A percentile compares a stretch with the other conserved stretches of the same genome.
Evolutionary conservation across 2,888 invertebrate species (phyloP).

Genomic region (Biston stratarius): DNA sequence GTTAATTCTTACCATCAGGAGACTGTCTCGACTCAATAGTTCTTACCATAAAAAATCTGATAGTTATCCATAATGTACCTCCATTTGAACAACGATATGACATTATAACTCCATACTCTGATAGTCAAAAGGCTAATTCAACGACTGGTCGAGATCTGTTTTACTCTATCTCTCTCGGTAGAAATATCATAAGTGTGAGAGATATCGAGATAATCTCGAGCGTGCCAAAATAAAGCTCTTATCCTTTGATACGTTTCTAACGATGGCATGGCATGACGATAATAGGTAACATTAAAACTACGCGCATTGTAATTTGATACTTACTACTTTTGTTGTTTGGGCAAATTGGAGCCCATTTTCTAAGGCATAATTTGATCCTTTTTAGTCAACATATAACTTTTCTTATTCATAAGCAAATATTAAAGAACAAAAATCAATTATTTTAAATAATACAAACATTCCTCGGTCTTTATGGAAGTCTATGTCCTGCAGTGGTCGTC

Average conservation of each 20-base stretch:
- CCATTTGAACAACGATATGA: too few relatives aligned
- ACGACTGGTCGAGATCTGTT: not conserved
- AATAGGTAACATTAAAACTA: slow-evolving; percentile 38
- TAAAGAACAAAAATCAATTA: too few relatives aligned
- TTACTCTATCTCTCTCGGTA: not conserved
- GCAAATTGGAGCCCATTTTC: slow-evolving; percentile 25
- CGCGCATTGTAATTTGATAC: slow-evolving; percentile 37
- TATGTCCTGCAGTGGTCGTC: too few relatives aligned
- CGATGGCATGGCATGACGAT: slow-evolving; percentile 47
- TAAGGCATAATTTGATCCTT: not conserved
- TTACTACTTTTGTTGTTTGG: slow-evolving; percentile 17
- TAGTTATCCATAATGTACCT: too few relatives aligned
- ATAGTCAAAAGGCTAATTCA: too few relatives aligned
- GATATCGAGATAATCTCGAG: not conserved
- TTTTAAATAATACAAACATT: too few relatives aligned
- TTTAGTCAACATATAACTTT: not conserved
- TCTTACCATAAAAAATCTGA: too few relatives aligned
- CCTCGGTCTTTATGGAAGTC: too few relatives aligned
- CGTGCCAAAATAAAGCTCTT: not conserved
- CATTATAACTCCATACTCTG: too few relatives aligned
- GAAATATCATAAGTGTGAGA: not conserved
- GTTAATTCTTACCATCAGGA: too few relatives aligned
- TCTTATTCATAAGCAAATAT: too few relatives aligned
- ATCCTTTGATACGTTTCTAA: slow-evolving; percentile 41
- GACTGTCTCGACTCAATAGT: too few relatives aligned